A percentile compares a stretch with the other conserved stretches of the same genome.
These are phyloP conservation scores for Phenganax stokvisi DNA, from an alignment of 92 coral and sea anemone genomes.

Conservation along the genomic window DNA sequence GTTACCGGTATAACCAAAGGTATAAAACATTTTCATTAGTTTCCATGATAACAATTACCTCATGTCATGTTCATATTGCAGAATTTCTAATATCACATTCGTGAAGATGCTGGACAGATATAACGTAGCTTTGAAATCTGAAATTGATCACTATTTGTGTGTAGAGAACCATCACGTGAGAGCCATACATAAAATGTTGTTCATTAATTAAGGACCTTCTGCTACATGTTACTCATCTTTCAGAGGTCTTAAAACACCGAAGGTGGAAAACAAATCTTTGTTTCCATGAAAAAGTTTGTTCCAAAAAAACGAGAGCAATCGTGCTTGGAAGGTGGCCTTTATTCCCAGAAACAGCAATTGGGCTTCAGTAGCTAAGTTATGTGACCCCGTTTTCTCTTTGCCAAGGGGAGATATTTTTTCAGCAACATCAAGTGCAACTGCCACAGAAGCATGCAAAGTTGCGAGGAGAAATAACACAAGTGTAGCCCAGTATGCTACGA, in stretches of 20 bases:
- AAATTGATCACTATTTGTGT: too few relatives aligned
- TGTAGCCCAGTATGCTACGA: conserved; percentile 2
- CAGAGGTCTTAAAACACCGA: not conserved
- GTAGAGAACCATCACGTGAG: too few relatives aligned
- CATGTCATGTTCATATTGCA: too few relatives aligned
- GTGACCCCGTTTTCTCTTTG: conserved; percentile 5
- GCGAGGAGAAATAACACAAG: conserved; percentile 3
- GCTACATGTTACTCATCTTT: too few relatives aligned
- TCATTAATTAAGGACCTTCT: too few relatives aligned
- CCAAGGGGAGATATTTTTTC: conserved; percentile 7
- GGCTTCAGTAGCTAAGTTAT: not conserved
- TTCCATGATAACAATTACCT: too few relatives aligned
- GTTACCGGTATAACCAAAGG: too few relatives aligned
- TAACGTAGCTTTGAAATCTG: too few relatives aligned
- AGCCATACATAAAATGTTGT: too few relatives aligned
- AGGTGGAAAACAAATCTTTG: conserved; percentile 1
- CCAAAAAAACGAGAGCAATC: conserved; percentile 13
- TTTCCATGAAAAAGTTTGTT: conserved; percentile 18
- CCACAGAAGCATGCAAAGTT: not conserved
- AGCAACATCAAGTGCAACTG: conserved; percentile 14
- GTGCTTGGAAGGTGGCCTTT: not conserved
- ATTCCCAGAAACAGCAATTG: not conserved
- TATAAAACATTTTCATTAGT: too few relatives aligned
- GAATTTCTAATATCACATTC: too few relatives aligned
- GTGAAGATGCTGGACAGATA: too few relatives aligned